Conservation (phyloP, 2,797 vertebrate genomes). For the Arnoldichthys spilopterus region DNA sequence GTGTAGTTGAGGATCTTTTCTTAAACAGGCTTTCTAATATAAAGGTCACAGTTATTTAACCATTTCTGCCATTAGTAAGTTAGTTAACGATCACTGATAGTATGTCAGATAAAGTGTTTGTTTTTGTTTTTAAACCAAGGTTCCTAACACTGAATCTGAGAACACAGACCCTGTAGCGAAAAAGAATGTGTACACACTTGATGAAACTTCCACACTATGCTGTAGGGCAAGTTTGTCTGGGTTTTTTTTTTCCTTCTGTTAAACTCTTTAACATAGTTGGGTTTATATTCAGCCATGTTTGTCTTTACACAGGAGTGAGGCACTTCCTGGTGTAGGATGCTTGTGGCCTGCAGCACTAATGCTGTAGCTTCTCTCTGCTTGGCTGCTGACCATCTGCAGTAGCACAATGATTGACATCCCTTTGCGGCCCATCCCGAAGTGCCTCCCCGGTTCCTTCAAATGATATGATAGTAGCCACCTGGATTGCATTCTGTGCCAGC, state of each 20-base stretch:
- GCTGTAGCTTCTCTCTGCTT: slow-evolving; percentile 56
- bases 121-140: not conserved
- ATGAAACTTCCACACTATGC: not conserved
- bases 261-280: not conserved
- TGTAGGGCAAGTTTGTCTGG: slow-evolving; percentile 16
- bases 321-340: slow-evolving; percentile 64
- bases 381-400: slow-evolving; percentile 58
- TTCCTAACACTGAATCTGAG: not conserved
- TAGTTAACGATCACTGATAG: not conserved
- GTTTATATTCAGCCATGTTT: not conserved
- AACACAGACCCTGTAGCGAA: not conserved
- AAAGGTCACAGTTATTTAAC: not conserved
- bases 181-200: not conserved
- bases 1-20: not conserved
- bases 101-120: not conserved
- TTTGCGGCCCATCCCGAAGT: slow-evolving; percentile 73
- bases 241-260: not conserved
- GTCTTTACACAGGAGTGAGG: slow-evolving; percentile 46
- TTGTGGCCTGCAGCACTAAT: slow-evolving; percentile 52
- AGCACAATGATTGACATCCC: slow-evolving; percentile 70
- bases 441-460: slow-evolving; percentile 83
- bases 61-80: too few relatives aligned
- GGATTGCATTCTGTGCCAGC: slow-evolving; percentile 95
- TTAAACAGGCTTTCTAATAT: not conserved
- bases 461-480: slow-evolving; percentile 97